Conservation (phyloP, 2,113 vertebrate genomes). For the Halcyon senegalensis region DNA sequence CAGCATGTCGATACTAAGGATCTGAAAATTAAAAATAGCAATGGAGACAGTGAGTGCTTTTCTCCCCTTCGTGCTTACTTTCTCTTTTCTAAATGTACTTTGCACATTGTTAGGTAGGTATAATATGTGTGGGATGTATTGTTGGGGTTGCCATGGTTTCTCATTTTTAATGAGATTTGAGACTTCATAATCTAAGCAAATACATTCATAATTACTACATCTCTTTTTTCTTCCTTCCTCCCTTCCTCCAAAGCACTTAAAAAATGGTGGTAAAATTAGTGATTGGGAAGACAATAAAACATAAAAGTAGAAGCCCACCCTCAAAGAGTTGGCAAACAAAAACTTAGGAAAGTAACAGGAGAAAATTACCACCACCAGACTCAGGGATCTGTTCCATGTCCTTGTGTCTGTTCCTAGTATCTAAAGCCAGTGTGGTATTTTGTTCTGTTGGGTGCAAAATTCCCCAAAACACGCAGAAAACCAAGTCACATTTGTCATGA, state of each 20-base stretch:
- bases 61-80: constrained; percentile 43
- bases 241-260: neutral
- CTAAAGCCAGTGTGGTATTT: neutral
- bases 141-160: constrained; percentile 75
- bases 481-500: neutral
- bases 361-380: neutral
- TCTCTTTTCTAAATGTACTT: constrained; percentile 49
- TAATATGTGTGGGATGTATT: constrained; percentile 69
- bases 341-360: neutral
- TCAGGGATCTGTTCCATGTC: neutral
- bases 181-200: constrained; percentile 62
- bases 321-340: constrained; percentile 25
- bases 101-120: constrained; percentile 63
- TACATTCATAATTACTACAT: constrained; percentile 66
- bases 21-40: constrained; percentile 44
- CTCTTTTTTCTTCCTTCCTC: neutral
- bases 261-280: constrained; percentile 31
- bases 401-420: neutral
- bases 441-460: neutral
- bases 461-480: neutral
- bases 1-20: neutral
- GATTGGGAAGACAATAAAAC: neutral
- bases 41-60: neutral
- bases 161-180: constrained; percentile 72
- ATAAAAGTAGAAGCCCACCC: constrained; percentile 4